Conservation (phyloP, 2,797 vertebrate genomes). For the Lepilemur ruficaudatus region DNA sequence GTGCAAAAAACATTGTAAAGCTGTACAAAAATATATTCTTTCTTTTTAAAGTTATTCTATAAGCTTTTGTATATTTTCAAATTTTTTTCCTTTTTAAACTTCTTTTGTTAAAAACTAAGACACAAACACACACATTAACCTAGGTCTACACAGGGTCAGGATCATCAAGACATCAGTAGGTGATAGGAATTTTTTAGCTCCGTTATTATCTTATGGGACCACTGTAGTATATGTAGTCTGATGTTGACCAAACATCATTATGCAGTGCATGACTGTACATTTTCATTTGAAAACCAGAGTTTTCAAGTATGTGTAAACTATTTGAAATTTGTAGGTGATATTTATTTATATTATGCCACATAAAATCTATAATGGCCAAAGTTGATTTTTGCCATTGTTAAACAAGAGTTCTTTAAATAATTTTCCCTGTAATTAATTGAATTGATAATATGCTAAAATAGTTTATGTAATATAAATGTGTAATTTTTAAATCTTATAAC, state of each 20-base stretch:
- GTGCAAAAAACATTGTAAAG: background rate
- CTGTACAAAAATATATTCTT: background rate
- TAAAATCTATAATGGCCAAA: constrained; percentile 27
- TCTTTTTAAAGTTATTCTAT: background rate
- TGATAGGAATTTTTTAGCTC: background rate
- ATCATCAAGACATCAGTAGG: background rate
- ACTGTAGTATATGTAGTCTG: background rate
- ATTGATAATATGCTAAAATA: background rate
- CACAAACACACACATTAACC: background rate
- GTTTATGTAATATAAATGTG: background rate
- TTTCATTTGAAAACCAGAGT: background rate
- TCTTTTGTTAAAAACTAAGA: background rate
- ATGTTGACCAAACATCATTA: background rate
- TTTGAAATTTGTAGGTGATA: constrained; percentile 51
- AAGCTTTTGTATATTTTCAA: background rate
- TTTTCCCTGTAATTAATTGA: constrained; percentile 28
- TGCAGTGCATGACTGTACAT: background rate
- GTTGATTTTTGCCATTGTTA: constrained; percentile 46
- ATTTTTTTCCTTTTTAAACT: background rate
- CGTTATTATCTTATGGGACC: background rate
- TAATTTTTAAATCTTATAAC: background rate
- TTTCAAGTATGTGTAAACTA: constrained; percentile 38
- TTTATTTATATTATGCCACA: background rate
- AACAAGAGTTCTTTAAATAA: constrained; percentile 29
- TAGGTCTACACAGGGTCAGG: background rate